Conservation (phyloP, 2,888 invertebrate genomes). For the Amblyjoppa fuscipennis region DNA sequence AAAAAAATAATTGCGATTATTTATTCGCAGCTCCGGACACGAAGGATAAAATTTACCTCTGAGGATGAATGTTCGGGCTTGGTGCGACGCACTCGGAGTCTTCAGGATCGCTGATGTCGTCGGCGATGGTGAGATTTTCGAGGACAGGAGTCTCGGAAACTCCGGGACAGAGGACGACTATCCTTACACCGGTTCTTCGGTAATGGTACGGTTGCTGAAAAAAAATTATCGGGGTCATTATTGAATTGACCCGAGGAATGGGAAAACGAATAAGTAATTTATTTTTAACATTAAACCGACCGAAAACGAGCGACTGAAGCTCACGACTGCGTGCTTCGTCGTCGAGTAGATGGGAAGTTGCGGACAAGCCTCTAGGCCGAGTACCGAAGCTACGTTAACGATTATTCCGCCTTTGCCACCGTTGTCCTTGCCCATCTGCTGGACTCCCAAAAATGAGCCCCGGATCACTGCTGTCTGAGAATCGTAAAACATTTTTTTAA, state of each 20-base stretch:
- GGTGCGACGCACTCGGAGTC: slow-evolving; percentile 27
- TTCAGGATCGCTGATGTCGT: slow-evolving; percentile 61
- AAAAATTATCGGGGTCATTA: neutral
- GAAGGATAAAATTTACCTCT: slow-evolving; percentile 68
- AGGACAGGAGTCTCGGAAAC: slow-evolving; percentile 72
- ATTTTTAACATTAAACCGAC: slow-evolving; percentile 72
- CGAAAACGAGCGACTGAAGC: slow-evolving; percentile 81
- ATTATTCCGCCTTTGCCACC: slow-evolving; percentile 88
- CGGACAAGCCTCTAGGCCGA: slow-evolving; percentile 86
- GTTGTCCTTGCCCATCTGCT: slow-evolving; percentile 85
- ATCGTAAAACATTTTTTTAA: slow-evolving; percentile 21
- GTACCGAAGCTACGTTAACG: slow-evolving; percentile 89
- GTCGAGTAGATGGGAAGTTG: slow-evolving; percentile 88
- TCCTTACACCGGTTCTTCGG: slow-evolving; percentile 80
- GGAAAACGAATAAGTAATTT: neutral
- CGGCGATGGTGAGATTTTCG: slow-evolving; percentile 67
- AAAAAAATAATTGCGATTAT: neutral
- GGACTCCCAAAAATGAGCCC: slow-evolving; percentile 84
- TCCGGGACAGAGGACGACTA: slow-evolving; percentile 81
- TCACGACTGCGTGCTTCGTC: slow-evolving; percentile 86
- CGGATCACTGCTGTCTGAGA: slow-evolving; percentile 84
- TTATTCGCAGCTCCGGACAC: neutral
- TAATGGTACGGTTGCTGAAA: slow-evolving; percentile 83
- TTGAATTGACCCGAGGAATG: neutral
- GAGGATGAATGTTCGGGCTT: slow-evolving; percentile 71